Evolutionary conservation across 2,797 vertebrate species (phyloP).

Genomic region (Pelodytes ibericus): DNA sequence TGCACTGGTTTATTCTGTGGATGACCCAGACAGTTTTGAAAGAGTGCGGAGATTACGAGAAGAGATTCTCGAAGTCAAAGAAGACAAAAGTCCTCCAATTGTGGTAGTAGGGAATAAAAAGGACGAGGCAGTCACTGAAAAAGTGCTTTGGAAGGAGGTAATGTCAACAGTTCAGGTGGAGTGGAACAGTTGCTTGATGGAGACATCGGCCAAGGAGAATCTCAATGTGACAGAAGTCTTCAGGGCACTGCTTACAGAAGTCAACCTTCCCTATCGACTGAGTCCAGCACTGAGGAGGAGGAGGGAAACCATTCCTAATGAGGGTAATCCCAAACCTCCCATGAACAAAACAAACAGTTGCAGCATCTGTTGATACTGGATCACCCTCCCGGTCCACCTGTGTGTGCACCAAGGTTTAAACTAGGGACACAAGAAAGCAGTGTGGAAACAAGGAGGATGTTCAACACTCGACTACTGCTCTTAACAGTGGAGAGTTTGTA

Average conservation of each 20-base stretch:
- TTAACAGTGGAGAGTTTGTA: too few relatives aligned
- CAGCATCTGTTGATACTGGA: conserved; percentile 74
- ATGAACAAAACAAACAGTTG: conserved; percentile 97
- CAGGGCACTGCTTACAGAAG: conserved; percentile 85
- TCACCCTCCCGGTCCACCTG: background rate
- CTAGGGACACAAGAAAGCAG: background rate
- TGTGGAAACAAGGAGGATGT: background rate
- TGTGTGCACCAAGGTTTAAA: background rate
- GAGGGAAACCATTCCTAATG: conserved; percentile 86
- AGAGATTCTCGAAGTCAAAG: conserved; percentile 90
- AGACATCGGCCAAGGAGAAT: conserved; percentile 88
- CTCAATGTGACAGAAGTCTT: conserved; percentile 87
- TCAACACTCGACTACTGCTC: background rate
- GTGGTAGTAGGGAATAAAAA: conserved; percentile 91
- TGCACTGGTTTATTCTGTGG: conserved; percentile 85
- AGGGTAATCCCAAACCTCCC: conserved; percentile 76
- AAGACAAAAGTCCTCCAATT: conserved; percentile 84
- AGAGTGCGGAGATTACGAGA: conserved; percentile 81
- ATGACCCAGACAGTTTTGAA: conserved; percentile 85
- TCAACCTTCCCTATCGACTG: conserved; percentile 81
- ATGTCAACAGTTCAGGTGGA: conserved; percentile 86
- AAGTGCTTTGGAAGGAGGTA: conserved; percentile 75
- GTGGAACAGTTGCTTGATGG: conserved; percentile 87
- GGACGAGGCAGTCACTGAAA: conserved; percentile 71
- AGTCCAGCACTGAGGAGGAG: conserved; percentile 83